phyloP scores from a whole-genome alignment of 2,888 invertebrate genomes.

The Volucella inanis region DNA sequence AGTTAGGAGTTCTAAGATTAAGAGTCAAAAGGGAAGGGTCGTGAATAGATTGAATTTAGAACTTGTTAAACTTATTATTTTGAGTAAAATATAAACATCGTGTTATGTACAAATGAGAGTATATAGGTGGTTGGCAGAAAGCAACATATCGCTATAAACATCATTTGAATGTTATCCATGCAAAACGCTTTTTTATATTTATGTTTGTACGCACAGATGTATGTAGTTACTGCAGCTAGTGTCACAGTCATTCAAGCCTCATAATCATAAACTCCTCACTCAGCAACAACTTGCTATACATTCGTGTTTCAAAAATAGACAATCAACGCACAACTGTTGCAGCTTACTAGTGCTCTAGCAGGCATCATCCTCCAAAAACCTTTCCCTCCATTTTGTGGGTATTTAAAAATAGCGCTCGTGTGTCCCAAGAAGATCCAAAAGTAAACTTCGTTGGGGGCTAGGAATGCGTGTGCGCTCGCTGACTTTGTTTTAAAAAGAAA shows the following conservation, averaged over 20 bases:
- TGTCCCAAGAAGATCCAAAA: conserved; percentile 72
- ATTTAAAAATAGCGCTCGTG: conserved; percentile 69
- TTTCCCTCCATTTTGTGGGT: conserved; percentile 62
- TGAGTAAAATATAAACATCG: no score
- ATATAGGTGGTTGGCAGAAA: no score
- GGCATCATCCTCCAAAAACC: conserved; percentile 39
- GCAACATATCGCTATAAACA: no score
- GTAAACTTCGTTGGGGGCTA: conserved; percentile 74
- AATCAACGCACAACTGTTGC: conserved; percentile 73
- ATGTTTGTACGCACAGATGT: no score
- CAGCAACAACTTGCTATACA: conserved; percentile 50
- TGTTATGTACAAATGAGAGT: no score
- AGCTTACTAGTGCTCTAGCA: conserved; percentile 39
- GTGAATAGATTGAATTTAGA: no score
- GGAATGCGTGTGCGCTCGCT: conserved; percentile 69
- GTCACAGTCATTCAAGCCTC: conserved; percentile 12
- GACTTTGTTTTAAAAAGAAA: conserved; percentile 63
- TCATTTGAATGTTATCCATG: no score
- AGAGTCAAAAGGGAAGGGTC: no score
- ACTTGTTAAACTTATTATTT: no score
- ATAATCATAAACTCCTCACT: conserved; percentile 41
- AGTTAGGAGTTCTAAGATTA: no score
- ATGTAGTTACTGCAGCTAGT: no score
- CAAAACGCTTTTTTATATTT: no score
- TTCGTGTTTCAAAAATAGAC: conserved; percentile 65